Evolutionary conservation across 53 echinoderm and acorn worm genomes (phyloP).

Genomic region (Holothuria leucospilota): DNA sequence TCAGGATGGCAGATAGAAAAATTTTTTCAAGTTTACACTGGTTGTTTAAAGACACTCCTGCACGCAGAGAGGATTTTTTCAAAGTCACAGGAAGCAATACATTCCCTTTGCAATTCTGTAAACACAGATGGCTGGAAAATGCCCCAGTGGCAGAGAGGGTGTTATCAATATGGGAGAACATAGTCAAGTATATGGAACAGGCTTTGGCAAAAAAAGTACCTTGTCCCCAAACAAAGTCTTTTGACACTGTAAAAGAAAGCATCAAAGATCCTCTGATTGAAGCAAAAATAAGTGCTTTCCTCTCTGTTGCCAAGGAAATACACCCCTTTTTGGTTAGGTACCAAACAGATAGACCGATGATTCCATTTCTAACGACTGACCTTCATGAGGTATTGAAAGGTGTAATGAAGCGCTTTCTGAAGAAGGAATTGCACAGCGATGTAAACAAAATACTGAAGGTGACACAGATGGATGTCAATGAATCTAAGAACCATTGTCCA

Average conservation of each 20-base stretch:
- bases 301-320: slow-evolving; percentile 33
- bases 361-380: slow-evolving; percentile 45
- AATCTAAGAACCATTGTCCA: too few relatives aligned
- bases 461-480: too few relatives aligned
- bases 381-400: too few relatives aligned
- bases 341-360: slow-evolving; percentile 61
- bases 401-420: too few relatives aligned
- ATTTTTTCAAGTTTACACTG: slow-evolving; percentile 26
- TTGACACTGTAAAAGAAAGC: too few relatives aligned
- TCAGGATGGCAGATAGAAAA: slow-evolving; percentile 55
- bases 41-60: slow-evolving; percentile 65
- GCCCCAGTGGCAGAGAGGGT: slow-evolving; percentile 56
- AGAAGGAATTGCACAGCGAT: too few relatives aligned
- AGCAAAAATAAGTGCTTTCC: too few relatives aligned
- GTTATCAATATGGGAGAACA: slow-evolving; percentile 36
- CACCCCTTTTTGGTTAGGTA: slow-evolving; percentile 47
- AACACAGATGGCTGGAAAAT: slow-evolving; percentile 59
- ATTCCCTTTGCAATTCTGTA: neutral
- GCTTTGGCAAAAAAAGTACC: too few relatives aligned
- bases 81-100: slow-evolving; percentile 38
- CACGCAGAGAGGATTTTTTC: slow-evolving; percentile 58
- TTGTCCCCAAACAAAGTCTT: too few relatives aligned
- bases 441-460: too few relatives aligned
- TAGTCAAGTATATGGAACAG: too few relatives aligned
- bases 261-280: too few relatives aligned